These are phyloP conservation scores for Eudyptes chrysolophus DNA, from an alignment of 2,113 vertebrate species.

Conservation along the genomic window DNA sequence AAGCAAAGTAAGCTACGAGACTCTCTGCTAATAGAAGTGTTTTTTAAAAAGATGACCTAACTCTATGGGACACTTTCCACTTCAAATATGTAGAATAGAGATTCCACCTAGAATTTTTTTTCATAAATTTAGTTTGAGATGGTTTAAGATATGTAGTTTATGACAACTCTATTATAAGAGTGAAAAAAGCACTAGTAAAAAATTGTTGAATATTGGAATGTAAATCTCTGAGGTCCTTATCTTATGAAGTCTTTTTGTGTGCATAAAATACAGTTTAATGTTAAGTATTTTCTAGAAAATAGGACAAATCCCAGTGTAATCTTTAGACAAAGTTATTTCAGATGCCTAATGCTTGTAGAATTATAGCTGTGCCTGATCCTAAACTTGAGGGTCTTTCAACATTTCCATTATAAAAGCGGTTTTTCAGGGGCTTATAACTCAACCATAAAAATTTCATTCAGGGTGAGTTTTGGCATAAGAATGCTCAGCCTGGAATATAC, in stretches of 20 bases:
- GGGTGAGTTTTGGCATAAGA: slow-evolving; percentile 33
- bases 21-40: neutral
- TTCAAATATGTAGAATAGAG: slow-evolving; percentile 10
- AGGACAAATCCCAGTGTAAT: slow-evolving; percentile 71
- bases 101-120: neutral
- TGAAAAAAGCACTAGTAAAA: slow-evolving; percentile 40
- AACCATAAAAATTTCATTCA: slow-evolving; percentile 54
- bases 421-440: slow-evolving; percentile 64
- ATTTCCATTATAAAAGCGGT: slow-evolving; percentile 53
- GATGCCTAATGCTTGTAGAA: slow-evolving; percentile 70
- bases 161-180: slow-evolving; percentile 49
- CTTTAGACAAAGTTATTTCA: slow-evolving; percentile 75
- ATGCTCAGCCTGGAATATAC: neutral
- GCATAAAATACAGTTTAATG: slow-evolving; percentile 72
- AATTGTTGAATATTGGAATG: slow-evolving; percentile 67
- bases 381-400: slow-evolving; percentile 68
- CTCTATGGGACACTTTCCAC: neutral
- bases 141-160: slow-evolving; percentile 63
- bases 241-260: slow-evolving; percentile 67
- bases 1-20: neutral
- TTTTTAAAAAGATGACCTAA: neutral
- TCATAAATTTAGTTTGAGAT: slow-evolving; percentile 14
- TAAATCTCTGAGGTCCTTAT: slow-evolving; percentile 66
- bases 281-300: slow-evolving; percentile 74
- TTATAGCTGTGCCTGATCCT: slow-evolving; percentile 63